Evolutionary conservation across 1,140 invertebrate species (phyloP), one percentile per base, ranked within the genome.

Genomic region (Drosophila triauraria): DNA sequence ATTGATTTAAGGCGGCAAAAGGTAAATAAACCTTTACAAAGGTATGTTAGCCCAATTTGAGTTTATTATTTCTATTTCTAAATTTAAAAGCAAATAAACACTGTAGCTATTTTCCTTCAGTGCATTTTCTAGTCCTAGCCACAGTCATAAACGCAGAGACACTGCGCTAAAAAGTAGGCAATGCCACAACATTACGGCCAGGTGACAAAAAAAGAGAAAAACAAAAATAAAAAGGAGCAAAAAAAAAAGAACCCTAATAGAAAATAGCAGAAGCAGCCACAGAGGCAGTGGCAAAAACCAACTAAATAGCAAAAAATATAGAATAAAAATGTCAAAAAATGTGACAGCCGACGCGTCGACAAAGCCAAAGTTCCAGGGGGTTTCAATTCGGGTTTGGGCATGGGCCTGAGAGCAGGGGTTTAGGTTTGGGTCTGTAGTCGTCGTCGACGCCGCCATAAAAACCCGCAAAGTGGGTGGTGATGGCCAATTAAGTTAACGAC

Each of bases 401-500:
- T 7, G 47, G 23, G 47, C 27, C 5, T 6, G 27, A 6, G 50
- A 20, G n/a, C 30, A 35, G n/a, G 51, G 51, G 51, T 54, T 54
- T 38, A 9, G 48, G 61, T 42, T 71, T 47, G 71, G 71, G 54
- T 59, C 72, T 64, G 44, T 15, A 61, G 64, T 44, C 48, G 44
- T 27, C 61, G 43, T 60, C 50, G 60, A 15, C 59, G 77, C 56
- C 58, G 76, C 64, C 84, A 88, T 88, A 88, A 88, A 88, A 88
- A 88, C 85, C 85, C 85, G 81, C 86, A 91, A 90, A 90, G 85
- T 90, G 85, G 85, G 85, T 90, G 85, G 85, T 90, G 85, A 90
- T 91, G 85, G 86, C 85, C 85, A 90, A 90, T 90, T 90, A 91
- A 91, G 86, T 90, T 90, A 90, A 90, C 85, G 85, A 90, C 82